phyloP scores from a whole-genome alignment of 2,113 vertebrate species.

The Felis catus region DNA sequence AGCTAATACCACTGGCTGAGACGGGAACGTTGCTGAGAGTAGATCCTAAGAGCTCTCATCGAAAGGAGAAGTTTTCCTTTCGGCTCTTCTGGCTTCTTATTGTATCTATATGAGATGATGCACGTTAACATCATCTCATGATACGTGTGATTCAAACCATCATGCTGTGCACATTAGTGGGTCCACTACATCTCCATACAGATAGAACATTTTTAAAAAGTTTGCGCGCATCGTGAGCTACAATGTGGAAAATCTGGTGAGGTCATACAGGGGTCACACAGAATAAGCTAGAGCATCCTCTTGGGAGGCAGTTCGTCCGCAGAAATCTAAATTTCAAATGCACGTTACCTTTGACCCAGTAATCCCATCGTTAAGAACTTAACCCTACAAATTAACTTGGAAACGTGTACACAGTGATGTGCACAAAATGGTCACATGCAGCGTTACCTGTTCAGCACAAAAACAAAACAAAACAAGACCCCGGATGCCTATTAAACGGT shows the following conservation, averaged over 20 bases:
- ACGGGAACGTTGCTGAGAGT: background rate
- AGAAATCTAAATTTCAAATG: background rate
- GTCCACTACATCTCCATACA: background rate
- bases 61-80: background rate
- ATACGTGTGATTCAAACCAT: background rate
- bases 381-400: background rate
- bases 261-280: background rate
- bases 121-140: background rate
- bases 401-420: background rate
- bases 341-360: background rate
- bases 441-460: background rate
- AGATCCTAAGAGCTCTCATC: background rate
- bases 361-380: background rate
- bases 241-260: background rate
- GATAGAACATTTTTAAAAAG: background rate
- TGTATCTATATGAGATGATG: background rate
- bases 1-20: too few species aligned
- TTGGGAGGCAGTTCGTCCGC: background rate
- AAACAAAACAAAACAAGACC: background rate
- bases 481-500: background rate
- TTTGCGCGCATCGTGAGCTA: background rate
- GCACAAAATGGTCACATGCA: background rate
- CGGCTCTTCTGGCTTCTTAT: background rate
- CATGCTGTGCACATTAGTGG: background rate
- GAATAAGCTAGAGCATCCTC: background rate